phyloP scores from a whole-genome alignment of 2,888 invertebrate genomes.

The Pachydiplax longipennis region DNA sequence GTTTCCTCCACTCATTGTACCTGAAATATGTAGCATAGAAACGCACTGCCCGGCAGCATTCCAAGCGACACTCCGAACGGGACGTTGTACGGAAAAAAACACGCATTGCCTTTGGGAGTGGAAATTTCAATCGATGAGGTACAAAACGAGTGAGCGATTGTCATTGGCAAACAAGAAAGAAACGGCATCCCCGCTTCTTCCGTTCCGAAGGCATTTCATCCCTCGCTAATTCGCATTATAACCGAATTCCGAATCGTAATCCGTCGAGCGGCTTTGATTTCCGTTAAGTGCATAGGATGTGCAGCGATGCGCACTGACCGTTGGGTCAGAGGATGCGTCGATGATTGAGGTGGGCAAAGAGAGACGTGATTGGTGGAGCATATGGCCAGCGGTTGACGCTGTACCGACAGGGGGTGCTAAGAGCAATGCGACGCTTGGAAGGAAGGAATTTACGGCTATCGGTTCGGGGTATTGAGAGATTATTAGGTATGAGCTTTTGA shows the following conservation, averaged over 20 bases:
- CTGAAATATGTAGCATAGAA: too few relatives aligned
- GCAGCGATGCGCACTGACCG: conserved; percentile 21
- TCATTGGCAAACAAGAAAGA: neutral
- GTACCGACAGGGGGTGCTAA: neutral
- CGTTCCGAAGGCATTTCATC: neutral
- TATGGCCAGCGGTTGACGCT: conserved; percentile 10
- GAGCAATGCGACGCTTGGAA: neutral
- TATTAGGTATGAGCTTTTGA: neutral
- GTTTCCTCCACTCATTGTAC: too few relatives aligned
- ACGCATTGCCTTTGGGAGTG: too few relatives aligned
- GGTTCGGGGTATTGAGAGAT: neutral
- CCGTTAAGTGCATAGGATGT: neutral
- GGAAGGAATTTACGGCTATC: neutral
- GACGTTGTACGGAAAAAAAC: too few relatives aligned
- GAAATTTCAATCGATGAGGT: too few relatives aligned
- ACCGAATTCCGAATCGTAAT: neutral
- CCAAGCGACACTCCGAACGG: too few relatives aligned
- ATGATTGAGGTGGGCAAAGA: too few relatives aligned
- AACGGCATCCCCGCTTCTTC: neutral
- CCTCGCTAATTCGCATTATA: neutral
- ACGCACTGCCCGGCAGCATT: too few relatives aligned
- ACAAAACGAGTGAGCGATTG: neutral
- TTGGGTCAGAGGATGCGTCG: neutral
- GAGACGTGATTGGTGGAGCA: neutral
- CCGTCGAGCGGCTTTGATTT: neutral